Evolutionary conservation across 1,140 invertebrate genomes (phyloP).

Genomic region (Leptoteleia sp.): DNA sequence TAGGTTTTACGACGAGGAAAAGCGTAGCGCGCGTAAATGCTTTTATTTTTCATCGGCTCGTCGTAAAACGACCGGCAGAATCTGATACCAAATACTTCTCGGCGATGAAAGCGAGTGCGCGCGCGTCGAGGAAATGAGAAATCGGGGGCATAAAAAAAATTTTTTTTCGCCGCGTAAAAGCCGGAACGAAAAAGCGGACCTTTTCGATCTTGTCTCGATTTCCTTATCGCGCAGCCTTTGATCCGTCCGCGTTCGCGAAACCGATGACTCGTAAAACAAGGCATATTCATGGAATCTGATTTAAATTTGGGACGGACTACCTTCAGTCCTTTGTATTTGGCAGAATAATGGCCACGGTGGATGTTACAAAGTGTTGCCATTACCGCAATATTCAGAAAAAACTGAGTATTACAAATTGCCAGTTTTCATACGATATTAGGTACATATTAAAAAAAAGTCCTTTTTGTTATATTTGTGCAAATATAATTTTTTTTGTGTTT

Average conservation of each 20-base stretch:
- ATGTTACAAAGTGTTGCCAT: background rate
- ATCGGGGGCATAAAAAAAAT: slow-evolving; percentile 52
- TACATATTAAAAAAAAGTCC: no score
- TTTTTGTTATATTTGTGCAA: no score
- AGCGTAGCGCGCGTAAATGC: background rate
- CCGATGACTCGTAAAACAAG: slow-evolving; percentile 57
- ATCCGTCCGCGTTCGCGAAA: slow-evolving; percentile 36
- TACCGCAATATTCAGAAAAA: no score
- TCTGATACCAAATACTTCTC: slow-evolving; percentile 50
- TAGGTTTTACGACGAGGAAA: slow-evolving; percentile 21
- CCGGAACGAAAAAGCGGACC: slow-evolving; percentile 13
- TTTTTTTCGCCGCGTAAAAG: slow-evolving; percentile 49
- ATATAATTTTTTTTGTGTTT: no score
- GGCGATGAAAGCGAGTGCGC: slow-evolving; percentile 9
- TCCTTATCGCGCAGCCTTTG: slow-evolving; percentile 59
- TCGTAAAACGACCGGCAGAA: slow-evolving; percentile 25
- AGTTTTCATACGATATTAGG: no score
- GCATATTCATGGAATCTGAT: slow-evolving; percentile 29
- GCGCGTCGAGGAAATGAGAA: slow-evolving; percentile 57
- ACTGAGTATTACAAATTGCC: no score
- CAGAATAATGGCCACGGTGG: slow-evolving; percentile 8
- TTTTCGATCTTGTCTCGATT: slow-evolving; percentile 67
- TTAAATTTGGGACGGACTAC: slow-evolving; percentile 20
- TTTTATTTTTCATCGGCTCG: slow-evolving; percentile 49
- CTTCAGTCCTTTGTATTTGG: slow-evolving; percentile 7